These are phyloP conservation scores for Gorsachius magnificus DNA, from an alignment of 2,797 vertebrate species.

Conservation along the genomic window DNA sequence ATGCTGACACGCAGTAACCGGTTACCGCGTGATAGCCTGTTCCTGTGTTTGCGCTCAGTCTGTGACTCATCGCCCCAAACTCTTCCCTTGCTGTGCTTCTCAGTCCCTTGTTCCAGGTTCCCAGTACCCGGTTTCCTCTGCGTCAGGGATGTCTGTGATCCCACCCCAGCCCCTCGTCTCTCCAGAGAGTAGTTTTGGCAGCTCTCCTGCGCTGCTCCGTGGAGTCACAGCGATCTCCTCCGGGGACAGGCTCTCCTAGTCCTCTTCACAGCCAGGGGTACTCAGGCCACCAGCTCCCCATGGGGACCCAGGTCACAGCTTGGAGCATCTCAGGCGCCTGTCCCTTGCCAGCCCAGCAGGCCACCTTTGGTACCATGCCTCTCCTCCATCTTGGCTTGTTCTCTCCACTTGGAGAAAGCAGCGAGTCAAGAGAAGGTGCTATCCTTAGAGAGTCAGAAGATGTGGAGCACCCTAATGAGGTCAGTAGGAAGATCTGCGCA, in stretches of 20 bases:
- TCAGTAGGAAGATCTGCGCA: neutral
- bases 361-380: neutral
- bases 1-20: neutral
- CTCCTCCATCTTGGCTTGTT: neutral
- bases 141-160: neutral
- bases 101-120: conserved; percentile 39
- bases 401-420: neutral
- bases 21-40: neutral
- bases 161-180: neutral
- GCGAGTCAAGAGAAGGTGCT: neutral
- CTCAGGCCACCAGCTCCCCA: neutral
- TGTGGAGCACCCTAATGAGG: neutral
- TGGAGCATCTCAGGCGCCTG: neutral
- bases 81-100: conserved; percentile 17
- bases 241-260: neutral
- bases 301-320: neutral
- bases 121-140: conserved; percentile 4
- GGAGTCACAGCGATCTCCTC: neutral
- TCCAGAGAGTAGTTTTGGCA: neutral
- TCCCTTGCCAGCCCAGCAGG: neutral
- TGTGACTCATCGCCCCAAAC: conserved; percentile 44
- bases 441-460: neutral
- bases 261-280: neutral
- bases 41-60: neutral
- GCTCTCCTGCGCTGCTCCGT: neutral